Percentiles rank a stretch among this genome's conserved stretches.
Evolutionary conservation across 2,113 vertebrate species (phyloP).

Genomic region (Cettia cetti): DNA sequence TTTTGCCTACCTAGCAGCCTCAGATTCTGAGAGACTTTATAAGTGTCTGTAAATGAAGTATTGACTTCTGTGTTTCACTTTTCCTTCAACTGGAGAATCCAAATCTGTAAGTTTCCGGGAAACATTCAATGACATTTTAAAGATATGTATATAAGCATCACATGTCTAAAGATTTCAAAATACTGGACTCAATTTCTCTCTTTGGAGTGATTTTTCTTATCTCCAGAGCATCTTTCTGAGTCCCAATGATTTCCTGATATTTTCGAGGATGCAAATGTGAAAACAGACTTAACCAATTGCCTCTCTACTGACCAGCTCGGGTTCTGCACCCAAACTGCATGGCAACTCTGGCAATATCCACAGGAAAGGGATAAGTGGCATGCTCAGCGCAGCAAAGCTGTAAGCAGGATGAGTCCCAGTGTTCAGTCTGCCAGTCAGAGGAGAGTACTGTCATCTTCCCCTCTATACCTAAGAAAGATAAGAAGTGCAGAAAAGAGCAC

Average conservation of each 20-base stretch:
- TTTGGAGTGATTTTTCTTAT: not conserved
- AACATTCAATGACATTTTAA: not conserved
- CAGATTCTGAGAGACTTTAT: not conserved
- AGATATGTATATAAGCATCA: not conserved
- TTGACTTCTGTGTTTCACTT: not conserved
- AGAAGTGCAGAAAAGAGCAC: not conserved
- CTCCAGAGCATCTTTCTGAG: not conserved
- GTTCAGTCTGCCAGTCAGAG: not conserved
- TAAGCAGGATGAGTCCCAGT: not conserved
- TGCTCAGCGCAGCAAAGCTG: not conserved
- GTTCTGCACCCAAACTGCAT: not conserved
- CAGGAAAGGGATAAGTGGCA: not conserved
- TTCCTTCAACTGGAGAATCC: not conserved
- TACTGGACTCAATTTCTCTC: not conserved
- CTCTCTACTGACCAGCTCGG: not conserved
- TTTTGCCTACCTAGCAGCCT: not conserved
- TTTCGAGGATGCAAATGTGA: not conserved
- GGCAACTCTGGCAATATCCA: not conserved
- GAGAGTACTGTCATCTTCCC: not conserved
- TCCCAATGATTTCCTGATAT: fast-evolving
- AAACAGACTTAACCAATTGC: not conserved
- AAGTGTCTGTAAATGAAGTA: not conserved
- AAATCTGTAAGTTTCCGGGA: not conserved
- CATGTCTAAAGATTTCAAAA: not conserved
- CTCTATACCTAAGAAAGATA: not conserved